Conservation (phyloP, 1,140 invertebrate species). For the Lepidostoma basale region DNA sequence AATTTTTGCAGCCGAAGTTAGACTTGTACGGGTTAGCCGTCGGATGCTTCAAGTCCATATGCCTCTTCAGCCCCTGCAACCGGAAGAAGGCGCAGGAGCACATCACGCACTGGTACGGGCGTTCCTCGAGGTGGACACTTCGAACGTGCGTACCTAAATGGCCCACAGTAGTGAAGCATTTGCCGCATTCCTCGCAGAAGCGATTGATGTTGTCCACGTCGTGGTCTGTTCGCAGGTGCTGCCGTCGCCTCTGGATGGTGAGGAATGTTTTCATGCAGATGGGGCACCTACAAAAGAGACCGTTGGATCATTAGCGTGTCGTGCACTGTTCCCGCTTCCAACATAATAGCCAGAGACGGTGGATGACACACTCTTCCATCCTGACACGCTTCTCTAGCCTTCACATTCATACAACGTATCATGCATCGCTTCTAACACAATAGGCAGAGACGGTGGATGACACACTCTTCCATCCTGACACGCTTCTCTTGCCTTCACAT, state of each 20-base stretch:
- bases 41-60: not conserved
- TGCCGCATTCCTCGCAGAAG: conserved; percentile 34
- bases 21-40: not conserved
- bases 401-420: no score
- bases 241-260: not conserved
- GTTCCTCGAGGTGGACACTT: conserved; percentile 29
- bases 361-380: no score
- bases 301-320: no score
- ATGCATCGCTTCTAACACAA: no score
- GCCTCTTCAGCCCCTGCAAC: conserved; percentile 8
- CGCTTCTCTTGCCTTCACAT: no score
- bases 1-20: no score
- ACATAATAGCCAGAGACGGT: no score
- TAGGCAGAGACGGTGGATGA: no score
- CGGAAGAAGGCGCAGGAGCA: conserved; percentile 34
- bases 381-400: no score
- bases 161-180: conserved; percentile 2
- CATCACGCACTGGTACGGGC: conserved; percentile 11
- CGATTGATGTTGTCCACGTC: conserved; percentile 19
- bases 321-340: no score
- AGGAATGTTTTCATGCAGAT: not conserved
- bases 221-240: conserved; percentile 28
- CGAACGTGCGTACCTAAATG: conserved; percentile 30
- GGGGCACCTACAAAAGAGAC: conserved; percentile 10
- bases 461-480: no score